Evolutionary conservation across 2,888 invertebrate genomes (phyloP).

Genomic region (Amblyjoppa fuscipennis): DNA sequence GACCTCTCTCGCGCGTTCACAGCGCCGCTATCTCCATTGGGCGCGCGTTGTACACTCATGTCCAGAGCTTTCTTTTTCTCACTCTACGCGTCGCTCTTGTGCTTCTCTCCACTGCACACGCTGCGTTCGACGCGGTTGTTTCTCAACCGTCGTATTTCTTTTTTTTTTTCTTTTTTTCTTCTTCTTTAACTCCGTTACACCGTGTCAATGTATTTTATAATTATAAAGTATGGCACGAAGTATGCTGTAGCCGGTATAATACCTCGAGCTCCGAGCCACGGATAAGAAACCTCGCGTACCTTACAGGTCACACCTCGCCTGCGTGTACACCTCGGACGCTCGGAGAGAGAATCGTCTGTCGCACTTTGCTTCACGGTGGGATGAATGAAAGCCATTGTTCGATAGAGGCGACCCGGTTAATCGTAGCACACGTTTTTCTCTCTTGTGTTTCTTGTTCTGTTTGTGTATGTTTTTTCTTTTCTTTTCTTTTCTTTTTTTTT

Average conservation of each 20-base stretch:
- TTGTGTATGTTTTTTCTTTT: background rate
- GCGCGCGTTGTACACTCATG: background rate
- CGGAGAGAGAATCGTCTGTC: slow-evolving; percentile 34
- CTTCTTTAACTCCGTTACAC: background rate
- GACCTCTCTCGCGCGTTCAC: slow-evolving; percentile 13
- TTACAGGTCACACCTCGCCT: slow-evolving; percentile 37
- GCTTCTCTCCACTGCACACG: slow-evolving; percentile 7
- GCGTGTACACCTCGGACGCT: slow-evolving; percentile 27
- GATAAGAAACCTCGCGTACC: slow-evolving; percentile 12
- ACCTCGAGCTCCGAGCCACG: background rate
- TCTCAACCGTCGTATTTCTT: background rate
- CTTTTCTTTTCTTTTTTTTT: background rate
- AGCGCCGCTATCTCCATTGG: slow-evolving; percentile 18
- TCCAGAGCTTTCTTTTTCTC: slow-evolving; percentile 27
- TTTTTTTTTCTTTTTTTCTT: background rate
- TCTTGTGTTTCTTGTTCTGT: background rate
- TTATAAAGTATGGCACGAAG: slow-evolving; percentile 3
- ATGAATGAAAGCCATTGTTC: slow-evolving; percentile 65
- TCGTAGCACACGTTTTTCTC: slow-evolving; percentile 40
- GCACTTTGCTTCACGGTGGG: slow-evolving; percentile 35
- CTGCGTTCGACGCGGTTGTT: slow-evolving; percentile 9
- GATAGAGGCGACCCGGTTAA: slow-evolving; percentile 52
- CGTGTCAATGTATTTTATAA: background rate
- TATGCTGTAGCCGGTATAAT: background rate
- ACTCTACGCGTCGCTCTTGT: background rate